These are phyloP conservation scores for Speoplatyrhinus poulsoni DNA, from an alignment of 2,113 vertebrate genomes.

Conservation along the genomic window DNA sequence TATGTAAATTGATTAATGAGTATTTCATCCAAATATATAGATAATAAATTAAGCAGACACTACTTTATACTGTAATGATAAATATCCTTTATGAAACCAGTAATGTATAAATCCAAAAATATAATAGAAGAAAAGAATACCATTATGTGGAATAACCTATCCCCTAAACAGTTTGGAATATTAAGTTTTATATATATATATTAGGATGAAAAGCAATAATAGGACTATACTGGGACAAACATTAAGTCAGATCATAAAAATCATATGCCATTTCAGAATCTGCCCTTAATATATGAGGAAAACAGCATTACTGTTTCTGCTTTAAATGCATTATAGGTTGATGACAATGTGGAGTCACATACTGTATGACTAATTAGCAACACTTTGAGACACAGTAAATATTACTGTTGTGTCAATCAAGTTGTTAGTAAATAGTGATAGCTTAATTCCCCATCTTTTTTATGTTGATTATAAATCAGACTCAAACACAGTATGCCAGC, in stretches of 20 bases:
- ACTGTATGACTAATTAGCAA: constrained; percentile 30
- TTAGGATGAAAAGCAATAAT: constrained; percentile 72
- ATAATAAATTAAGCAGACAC: constrained; percentile 60
- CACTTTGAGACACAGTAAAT: constrained; percentile 38
- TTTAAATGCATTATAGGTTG: constrained; percentile 40
- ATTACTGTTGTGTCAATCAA: constrained; percentile 53
- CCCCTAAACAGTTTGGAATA: constrained; percentile 43
- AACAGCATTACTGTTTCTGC: constrained; percentile 29
- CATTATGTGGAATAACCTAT: constrained; percentile 51
- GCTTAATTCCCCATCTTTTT: constrained; percentile 20
- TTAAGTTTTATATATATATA: constrained; percentile 54
- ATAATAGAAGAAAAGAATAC: constrained; percentile 38
- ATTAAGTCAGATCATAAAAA: constrained; percentile 42
- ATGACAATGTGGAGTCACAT: constrained; percentile 30
- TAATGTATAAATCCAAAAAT: constrained; percentile 58
- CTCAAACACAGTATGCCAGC: constrained; percentile 18
- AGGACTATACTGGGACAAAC: constrained; percentile 59
- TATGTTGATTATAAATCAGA: constrained; percentile 41
- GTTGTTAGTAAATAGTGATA: constrained; percentile 37
- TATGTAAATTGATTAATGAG: constrained; percentile 66
- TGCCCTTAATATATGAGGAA: constrained; percentile 45
- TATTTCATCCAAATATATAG: constrained; percentile 70
- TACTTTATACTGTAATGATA: constrained; percentile 62
- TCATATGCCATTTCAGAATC: constrained; percentile 43
- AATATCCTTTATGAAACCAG: constrained; percentile 61